Base-by-base conservation (phyloP, 1,140 invertebrate species). In the Anastrepha ludens region DNA sequence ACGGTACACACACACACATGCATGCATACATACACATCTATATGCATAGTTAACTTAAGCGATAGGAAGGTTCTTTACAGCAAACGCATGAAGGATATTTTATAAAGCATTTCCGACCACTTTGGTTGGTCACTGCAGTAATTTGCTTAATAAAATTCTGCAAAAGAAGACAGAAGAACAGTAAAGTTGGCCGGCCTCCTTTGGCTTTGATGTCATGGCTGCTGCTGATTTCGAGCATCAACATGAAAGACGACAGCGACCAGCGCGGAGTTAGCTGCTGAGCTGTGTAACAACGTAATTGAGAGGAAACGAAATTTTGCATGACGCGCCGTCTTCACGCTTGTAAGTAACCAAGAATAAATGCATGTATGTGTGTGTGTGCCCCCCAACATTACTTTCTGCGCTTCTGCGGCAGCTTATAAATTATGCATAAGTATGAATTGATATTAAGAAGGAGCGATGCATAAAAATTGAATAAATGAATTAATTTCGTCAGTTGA, bases 391-490 rank as follows among this genome's bases (percentile, higher is more conserved):
- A 74, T 81, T 55, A n/a, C 29, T 55, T 81, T 55, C 74, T 81
- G 74, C 74, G 74, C 74, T 55, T 50, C 74, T 55, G 74, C n/a
- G 47, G 74, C 74, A 47, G 47, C 47, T 81, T 81, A 81, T 81
- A 81, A 81, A 81, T 81, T 81, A 81, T 81, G 74, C 74, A 81
- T 81, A 55, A 81, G 74, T 81, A 81, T 81, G 74, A 81, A 81
- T 81, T 81, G 74, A 81, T 81, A 81, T 81, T 81, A 81, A 81
- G 74, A 55, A 81, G 47, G 74, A 81, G 74, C 55, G 74, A 81
- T 81, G 74, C 74, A 81, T 81, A 81, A 81, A 81, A 81, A 81
- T 9, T 7, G 17, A 81, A 81, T 81, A 81, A 81, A 50, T 81
- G 74, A 81, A 81, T 81, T 81, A 81, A 81, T 81, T 81, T 81